Percentiles rank a stretch among this genome's conserved stretches.
phyloP scores from a whole-genome alignment of 1,140 invertebrate species.

The Macrosteles quadrilineatus region DNA sequence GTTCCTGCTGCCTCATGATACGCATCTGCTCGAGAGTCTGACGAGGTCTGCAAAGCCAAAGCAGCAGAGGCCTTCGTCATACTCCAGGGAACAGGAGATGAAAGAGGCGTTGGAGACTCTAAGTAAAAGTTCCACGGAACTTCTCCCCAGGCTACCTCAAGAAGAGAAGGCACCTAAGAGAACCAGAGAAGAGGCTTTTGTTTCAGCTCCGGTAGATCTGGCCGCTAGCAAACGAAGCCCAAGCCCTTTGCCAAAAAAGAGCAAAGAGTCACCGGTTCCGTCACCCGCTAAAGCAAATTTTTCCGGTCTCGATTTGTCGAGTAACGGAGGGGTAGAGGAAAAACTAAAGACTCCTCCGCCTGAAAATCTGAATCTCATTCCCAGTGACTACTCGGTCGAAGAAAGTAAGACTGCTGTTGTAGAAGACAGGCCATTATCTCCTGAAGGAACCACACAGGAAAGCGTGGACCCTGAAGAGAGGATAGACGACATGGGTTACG shows the following conservation, averaged over 20 bases:
- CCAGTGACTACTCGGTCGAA: neutral
- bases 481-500: neutral
- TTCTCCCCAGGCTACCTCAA: slow-evolving; percentile 41
- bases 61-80: slow-evolving; percentile 41
- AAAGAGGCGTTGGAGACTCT: slow-evolving; percentile 71
- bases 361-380: neutral
- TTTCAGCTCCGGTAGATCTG: slow-evolving; percentile 30
- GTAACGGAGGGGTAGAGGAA: neutral
- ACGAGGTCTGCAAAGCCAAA: slow-evolving; percentile 48
- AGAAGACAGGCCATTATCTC: neutral
- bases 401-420: neutral
- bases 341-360: neutral
- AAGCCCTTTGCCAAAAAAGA: slow-evolving; percentile 25
- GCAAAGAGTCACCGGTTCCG: slow-evolving; percentile 28
- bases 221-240: slow-evolving; percentile 27
- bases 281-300: slow-evolving; percentile 21
- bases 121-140: slow-evolving; percentile 48
- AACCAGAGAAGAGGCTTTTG: slow-evolving; percentile 32
- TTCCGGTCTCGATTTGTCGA: neutral
- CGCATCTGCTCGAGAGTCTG: slow-evolving; percentile 62
- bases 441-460: slow-evolving; percentile 5
- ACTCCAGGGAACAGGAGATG: slow-evolving; percentile 53
- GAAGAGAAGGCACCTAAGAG: slow-evolving; percentile 30
- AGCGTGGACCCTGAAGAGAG: slow-evolving; percentile 2
- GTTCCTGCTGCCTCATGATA: slow-evolving; percentile 62